Evolutionary conservation across 2,888 invertebrate genomes (phyloP).

Genomic region (Drosophila rubida): DNA sequence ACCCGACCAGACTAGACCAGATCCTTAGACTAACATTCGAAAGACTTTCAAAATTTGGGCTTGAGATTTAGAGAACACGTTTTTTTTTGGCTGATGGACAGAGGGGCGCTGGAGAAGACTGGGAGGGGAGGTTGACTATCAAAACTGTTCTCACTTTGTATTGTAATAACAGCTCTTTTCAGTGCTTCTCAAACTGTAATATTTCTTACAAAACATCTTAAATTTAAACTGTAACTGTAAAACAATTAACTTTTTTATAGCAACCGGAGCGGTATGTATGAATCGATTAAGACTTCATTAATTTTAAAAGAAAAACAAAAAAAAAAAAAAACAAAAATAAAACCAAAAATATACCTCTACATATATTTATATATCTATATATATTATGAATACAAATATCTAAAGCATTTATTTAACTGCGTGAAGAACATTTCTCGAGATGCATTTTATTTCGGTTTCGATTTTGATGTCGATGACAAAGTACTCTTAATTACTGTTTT

Average conservation of each 20-base stretch:
- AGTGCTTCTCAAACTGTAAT: constrained; percentile 75
- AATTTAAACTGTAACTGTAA: constrained; percentile 66
- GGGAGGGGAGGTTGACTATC: background rate
- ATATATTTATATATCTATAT: background rate
- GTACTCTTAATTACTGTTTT: constrained; percentile 17
- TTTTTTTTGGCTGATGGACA: background rate
- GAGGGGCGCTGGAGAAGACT: background rate
- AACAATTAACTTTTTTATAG: constrained; percentile 75
- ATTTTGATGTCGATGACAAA: constrained; percentile 24
- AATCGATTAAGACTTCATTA: constrained; percentile 51
- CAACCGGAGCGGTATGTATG: constrained; percentile 82
- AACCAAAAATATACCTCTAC: constrained; percentile 18
- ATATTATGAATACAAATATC: constrained; percentile 18
- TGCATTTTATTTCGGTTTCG: constrained; percentile 29
- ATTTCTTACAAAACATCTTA: constrained; percentile 47
- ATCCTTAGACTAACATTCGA: background rate
- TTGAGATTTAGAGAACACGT: background rate
- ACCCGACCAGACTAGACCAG: background rate
- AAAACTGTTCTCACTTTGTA: constrained; percentile 24
- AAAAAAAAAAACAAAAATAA: constrained; percentile 12
- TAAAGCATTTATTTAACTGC: constrained; percentile 40
- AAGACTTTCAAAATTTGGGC: background rate
- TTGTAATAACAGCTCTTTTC: constrained; percentile 81
- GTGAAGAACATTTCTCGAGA: constrained; percentile 34
- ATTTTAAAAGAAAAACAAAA: constrained; percentile 27